These are phyloP conservation scores for Ornithoptera priamus DNA, from an alignment of 2,888 invertebrate species.

Conservation along the genomic window DNA sequence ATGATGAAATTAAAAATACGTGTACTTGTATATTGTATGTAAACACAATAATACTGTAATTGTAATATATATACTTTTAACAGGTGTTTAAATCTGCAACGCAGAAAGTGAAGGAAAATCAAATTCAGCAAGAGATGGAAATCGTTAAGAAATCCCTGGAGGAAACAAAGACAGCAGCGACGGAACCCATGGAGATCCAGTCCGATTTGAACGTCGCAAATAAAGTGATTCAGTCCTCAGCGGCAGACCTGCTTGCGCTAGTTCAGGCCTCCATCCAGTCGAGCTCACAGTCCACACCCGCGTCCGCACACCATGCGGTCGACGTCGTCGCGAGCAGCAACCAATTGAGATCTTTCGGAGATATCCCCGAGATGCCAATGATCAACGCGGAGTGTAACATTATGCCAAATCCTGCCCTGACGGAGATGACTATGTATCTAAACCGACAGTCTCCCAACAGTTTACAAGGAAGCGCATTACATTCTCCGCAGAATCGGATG, in stretches of 20 bases:
- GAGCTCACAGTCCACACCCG: conserved; percentile 34
- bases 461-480: neutral
- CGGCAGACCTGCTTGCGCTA: conserved; percentile 61
- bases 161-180: conserved; percentile 42
- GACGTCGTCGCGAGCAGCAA: conserved; percentile 51
- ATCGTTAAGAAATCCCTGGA: conserved; percentile 73
- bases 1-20: too few relatives aligned
- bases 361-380: conserved; percentile 44
- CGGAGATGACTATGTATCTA: neutral
- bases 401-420: neutral
- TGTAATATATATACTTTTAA: neutral
- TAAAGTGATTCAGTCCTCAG: conserved; percentile 39
- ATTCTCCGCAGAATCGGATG: conserved; percentile 7
- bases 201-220: conserved; percentile 25
- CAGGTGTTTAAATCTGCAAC: conserved; percentile 86
- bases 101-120: conserved; percentile 84
- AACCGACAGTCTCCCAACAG: conserved; percentile 4
- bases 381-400: neutral
- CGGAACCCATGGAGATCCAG: neutral
- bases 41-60: neutral
- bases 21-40: neutral
- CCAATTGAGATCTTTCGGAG: conserved; percentile 67
- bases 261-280: conserved; percentile 66
- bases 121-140: conserved; percentile 79
- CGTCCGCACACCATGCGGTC: conserved; percentile 34